These are phyloP conservation scores for Propithecus coquereli DNA, from an alignment of 2,113 vertebrate genomes.

Conservation along the genomic window DNA sequence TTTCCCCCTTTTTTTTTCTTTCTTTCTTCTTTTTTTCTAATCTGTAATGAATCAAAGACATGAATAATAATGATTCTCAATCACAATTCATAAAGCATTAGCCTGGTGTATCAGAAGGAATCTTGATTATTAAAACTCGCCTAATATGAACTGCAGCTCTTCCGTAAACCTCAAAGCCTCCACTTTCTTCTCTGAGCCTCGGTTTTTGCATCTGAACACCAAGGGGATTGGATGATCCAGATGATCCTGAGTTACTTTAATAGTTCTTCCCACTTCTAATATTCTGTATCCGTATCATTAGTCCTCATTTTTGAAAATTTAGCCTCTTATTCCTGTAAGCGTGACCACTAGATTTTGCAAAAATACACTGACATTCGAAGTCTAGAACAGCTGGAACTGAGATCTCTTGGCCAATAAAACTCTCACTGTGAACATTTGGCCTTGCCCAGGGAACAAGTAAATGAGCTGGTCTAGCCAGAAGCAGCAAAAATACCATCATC, in stretches of 20 bases:
- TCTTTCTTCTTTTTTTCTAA: background rate
- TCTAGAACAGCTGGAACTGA: background rate
- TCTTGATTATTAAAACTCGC: background rate
- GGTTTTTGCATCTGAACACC: background rate
- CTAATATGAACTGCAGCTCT: background rate
- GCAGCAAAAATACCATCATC: background rate
- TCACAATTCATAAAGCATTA: background rate
- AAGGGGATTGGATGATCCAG: background rate
- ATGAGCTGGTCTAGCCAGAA: background rate
- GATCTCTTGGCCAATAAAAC: background rate
- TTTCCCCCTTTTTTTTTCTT: background rate
- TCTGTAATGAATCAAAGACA: background rate
- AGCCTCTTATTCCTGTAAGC: background rate
- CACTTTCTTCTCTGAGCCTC: background rate
- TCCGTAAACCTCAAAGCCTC: background rate
- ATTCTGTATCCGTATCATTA: background rate
- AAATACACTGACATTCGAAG: background rate
- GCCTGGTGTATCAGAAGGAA: background rate
- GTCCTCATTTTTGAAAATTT: background rate
- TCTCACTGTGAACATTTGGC: background rate
- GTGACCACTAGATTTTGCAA: background rate
- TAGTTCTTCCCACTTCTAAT: background rate
- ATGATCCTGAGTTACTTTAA: background rate
- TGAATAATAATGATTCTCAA: background rate
- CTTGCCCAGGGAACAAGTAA: background rate